Conservation (phyloP, 2,888 invertebrate genomes). For the Heliconius hortense region DNA sequence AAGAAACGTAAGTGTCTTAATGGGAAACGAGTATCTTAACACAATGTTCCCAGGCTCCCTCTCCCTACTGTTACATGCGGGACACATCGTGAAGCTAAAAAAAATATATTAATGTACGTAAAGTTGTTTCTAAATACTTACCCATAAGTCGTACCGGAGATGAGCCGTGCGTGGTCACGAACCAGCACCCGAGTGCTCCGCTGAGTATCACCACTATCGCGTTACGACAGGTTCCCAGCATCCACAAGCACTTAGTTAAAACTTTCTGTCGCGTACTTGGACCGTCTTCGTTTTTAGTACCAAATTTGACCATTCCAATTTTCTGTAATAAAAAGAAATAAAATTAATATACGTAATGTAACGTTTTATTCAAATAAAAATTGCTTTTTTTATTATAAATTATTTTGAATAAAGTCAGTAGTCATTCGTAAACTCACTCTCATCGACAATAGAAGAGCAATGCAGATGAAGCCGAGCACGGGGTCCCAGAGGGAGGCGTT, state of each 20-base stretch:
- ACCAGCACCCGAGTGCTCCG: constrained; percentile 86
- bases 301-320: constrained; percentile 84
- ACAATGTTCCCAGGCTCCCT: too few species aligned
- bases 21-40: too few species aligned
- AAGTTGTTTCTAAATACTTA: constrained; percentile 49
- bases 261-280: constrained; percentile 81
- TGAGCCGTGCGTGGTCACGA: constrained; percentile 72
- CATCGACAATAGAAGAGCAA: constrained; percentile 87
- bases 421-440: constrained; percentile 80
- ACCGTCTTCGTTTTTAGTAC: constrained; percentile 76
- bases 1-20: too few species aligned
- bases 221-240: constrained; percentile 90
- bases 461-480: constrained; percentile 88
- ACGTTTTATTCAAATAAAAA: too few species aligned
- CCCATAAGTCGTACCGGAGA: constrained; percentile 87
- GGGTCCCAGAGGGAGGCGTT: constrained; percentile 87
- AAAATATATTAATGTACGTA: too few species aligned
- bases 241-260: constrained; percentile 86
- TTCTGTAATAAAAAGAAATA: constrained; percentile 68
- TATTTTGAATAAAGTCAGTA: not conserved
- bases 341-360: not conserved
- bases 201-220: constrained; percentile 91
- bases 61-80: too few species aligned
- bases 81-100: too few species aligned
- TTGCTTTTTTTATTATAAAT: too few species aligned